phyloP scores from a whole-genome alignment of 2,888 invertebrate genomes.

The Hypena proboscidalis region DNA sequence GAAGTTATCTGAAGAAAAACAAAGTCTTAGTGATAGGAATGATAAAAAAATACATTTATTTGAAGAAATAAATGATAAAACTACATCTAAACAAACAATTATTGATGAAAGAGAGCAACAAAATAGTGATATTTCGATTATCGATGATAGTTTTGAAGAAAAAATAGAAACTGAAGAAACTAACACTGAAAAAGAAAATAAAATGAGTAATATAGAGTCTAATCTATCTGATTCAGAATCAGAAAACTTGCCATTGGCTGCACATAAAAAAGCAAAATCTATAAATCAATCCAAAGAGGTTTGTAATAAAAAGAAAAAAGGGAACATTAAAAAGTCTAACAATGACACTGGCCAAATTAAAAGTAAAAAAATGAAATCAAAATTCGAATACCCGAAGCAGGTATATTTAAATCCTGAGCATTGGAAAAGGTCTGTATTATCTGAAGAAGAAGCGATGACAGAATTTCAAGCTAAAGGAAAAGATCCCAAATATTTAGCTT shows the following conservation, averaged over 20 bases:
- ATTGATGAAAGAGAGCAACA: not conserved
- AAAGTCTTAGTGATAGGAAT: not conserved
- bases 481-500: conserved; percentile 58
- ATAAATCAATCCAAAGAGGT: not conserved
- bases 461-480: conserved; percentile 58
- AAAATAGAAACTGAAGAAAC: too few relatives aligned
- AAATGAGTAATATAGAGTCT: too few relatives aligned
- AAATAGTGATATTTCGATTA: not conserved
- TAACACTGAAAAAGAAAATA: too few relatives aligned
- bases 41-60: too few relatives aligned
- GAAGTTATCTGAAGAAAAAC: not conserved
- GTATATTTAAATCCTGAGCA: conserved; percentile 51
- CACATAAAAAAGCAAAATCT: too few relatives aligned
- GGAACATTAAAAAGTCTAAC: too few relatives aligned
- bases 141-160: not conserved
- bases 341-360: too few relatives aligned
- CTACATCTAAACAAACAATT: not conserved
- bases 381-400: too few relatives aligned
- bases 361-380: too few relatives aligned
- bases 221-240: too few relatives aligned
- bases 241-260: too few relatives aligned
- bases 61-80: not conserved
- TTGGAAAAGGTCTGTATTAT: conserved; percentile 63
- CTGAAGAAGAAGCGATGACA: conserved; percentile 66
- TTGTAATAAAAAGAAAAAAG: conserved; percentile 1